These are phyloP conservation scores for Polypterus bichir DNA, from an alignment of 2,113 vertebrate genomes.

Conservation along the genomic window DNA sequence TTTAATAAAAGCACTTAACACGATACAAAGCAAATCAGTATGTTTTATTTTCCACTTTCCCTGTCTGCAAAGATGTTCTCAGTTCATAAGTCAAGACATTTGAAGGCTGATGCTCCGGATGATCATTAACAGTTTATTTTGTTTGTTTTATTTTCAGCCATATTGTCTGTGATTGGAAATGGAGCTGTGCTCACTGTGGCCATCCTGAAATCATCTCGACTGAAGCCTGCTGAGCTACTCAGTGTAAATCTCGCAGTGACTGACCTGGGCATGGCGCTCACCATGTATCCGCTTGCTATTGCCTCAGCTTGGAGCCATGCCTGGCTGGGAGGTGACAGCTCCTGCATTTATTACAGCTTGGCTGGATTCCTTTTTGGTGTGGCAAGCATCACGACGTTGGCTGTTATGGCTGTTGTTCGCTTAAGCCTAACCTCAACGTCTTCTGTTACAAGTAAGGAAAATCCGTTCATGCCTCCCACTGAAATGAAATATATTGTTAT, in stretches of 20 bases:
- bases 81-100: no score
- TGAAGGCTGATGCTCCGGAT: no score
- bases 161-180: constrained; percentile 35
- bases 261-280: constrained; percentile 41
- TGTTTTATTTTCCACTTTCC: no score
- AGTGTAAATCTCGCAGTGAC: constrained; percentile 38
- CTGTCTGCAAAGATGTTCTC: no score
- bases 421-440: neutral
- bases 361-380: constrained; percentile 46
- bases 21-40: no score
- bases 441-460: neutral
- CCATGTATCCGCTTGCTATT: constrained; percentile 43
- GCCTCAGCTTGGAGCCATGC: constrained; percentile 36
- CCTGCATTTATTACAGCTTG: constrained; percentile 40
- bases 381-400: constrained; percentile 42
- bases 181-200: constrained; percentile 24
- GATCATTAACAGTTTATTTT: neutral
- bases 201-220: constrained; percentile 11
- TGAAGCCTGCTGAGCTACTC: constrained; percentile 41
- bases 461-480: neutral
- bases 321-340: constrained; percentile 36
- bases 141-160: constrained; percentile 19
- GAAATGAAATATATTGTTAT: neutral
- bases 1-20: no score
- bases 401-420: constrained; percentile 35